A percentile compares a stretch with the other conserved stretches of the same genome.
These are phyloP conservation scores for Coelopa pilipes DNA, from an alignment of 2,888 invertebrate species.

Conservation along the genomic window DNA sequence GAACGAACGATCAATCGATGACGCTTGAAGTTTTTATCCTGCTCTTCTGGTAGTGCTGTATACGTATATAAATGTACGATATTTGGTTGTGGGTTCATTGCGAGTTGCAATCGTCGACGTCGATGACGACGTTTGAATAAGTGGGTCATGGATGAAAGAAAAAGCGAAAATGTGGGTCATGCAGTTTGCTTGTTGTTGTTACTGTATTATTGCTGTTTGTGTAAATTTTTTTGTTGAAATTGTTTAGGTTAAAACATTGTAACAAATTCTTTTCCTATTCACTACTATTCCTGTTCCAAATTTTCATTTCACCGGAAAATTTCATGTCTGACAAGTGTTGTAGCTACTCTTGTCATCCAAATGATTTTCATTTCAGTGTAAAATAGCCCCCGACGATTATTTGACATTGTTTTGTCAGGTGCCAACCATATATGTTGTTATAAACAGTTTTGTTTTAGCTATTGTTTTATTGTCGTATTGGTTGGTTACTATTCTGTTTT, in stretches of 20 bases:
- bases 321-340: too few relatives aligned
- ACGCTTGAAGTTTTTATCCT: background rate
- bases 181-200: constrained; percentile 58
- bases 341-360: background rate
- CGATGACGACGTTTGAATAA: constrained; percentile 45
- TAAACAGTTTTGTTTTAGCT: constrained; percentile 1
- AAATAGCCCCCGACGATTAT: background rate
- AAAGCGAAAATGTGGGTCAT: constrained; percentile 65
- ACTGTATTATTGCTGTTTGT: constrained; percentile 52
- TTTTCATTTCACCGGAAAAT: background rate
- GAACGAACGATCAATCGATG: constrained; percentile 16
- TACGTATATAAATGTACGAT: too few relatives aligned
- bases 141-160: constrained; percentile 66
- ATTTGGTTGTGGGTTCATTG: background rate
- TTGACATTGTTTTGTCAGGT: constrained; percentile 11
- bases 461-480: constrained; percentile 24
- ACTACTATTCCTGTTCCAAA: background rate
- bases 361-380: background rate
- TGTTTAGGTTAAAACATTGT: constrained; percentile 19
- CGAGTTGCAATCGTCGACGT: constrained; percentile 16
- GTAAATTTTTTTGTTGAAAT: constrained; percentile 48
- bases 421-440: background rate
- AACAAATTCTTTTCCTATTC: constrained; percentile 28
- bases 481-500: constrained; percentile 10
- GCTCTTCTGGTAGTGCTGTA: constrained; percentile 3